phyloP scores from a whole-genome alignment of 2,797 vertebrate genomes.

The Leuciscus waleckii region DNA sequence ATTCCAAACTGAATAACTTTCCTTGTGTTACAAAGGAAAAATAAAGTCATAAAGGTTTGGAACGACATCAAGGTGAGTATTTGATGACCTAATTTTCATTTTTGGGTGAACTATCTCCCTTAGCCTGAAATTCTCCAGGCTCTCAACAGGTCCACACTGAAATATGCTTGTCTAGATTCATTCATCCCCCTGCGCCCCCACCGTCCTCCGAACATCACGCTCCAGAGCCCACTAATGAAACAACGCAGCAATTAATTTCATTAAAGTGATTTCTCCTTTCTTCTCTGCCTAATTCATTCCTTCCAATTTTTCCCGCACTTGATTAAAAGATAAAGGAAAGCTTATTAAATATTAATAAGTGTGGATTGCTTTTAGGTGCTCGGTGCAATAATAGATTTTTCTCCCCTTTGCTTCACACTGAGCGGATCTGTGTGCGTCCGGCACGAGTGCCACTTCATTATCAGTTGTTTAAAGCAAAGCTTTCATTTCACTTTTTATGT shows the following conservation, averaged over 20 bases:
- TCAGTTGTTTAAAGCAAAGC: constrained; percentile 32
- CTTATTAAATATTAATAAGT: constrained; percentile 72
- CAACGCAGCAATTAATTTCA: constrained; percentile 64
- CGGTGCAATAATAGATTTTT: constrained; percentile 32
- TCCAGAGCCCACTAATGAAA: constrained; percentile 56
- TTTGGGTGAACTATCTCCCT: neutral
- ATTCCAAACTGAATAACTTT: neutral
- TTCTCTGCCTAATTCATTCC: constrained; percentile 63
- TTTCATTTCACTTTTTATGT: constrained; percentile 35
- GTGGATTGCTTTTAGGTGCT: constrained; percentile 61
- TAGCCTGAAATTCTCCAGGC: neutral
- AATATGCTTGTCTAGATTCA: constrained; percentile 12
- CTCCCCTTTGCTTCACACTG: constrained; percentile 30
- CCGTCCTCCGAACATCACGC: constrained; percentile 61
- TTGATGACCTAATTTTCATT: constrained; percentile 12
- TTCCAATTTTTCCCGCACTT: constrained; percentile 69
- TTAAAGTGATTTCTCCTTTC: constrained; percentile 55
- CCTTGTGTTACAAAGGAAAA: neutral
- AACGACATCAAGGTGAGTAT: neutral
- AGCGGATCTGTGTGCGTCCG: neutral
- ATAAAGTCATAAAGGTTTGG: neutral
- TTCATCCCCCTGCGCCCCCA: constrained; percentile 46
- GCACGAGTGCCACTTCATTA: constrained; percentile 27
- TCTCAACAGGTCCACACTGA: neutral
- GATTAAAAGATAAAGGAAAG: constrained; percentile 75